Base-by-base conservation (phyloP, 2,113 vertebrate species). In the Podilymbus podiceps region DNA sequence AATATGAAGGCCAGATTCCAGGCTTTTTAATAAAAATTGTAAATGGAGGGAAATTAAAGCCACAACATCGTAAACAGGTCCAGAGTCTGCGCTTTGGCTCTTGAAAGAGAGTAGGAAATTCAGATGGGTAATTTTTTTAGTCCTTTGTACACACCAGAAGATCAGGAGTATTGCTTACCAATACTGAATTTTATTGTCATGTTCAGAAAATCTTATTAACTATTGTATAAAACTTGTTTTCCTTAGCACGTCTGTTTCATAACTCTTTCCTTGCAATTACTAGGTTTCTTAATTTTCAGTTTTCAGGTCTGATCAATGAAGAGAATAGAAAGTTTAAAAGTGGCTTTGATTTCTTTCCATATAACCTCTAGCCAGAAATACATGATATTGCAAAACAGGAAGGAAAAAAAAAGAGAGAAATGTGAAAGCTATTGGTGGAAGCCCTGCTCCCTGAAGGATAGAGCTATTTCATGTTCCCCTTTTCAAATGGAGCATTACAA, bases 401-500 rank as follows among this genome's bases (percentile, higher is more conserved):
- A 81, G 71, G 55, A 8, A 59, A 66, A 74, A 69, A 93, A 80
- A 44, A 88, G 52, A 88, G 52, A 67, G 82, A 59, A 93, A 52
- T 42, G 64, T 35, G 72, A 46, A 93, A 88, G 85, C 82, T 66
- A 9, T 69, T 64, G 85, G 87, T 88, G 56, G 82, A 90, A 90
- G 67, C 55, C 50, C 66, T 64, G 46, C 49, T 95, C 83, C 93
- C 93, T 63, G 40, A 88, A 94, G 93, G 85, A 72, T 53, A 42
- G 33, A 94, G 80, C 52, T 94, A 71, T 94, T 96, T 81, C 76
- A n/a, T 27, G 82, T 78, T 68, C 83, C 38, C 33, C 49, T 67
- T 52, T 92, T 77, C 83, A 76, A 88, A 7, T 55, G 82, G 52
- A 96, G 82, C 92, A 92, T 93, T 93, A 31, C 38, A 40, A 64